A percentile compares a stretch with the other conserved stretches of the same genome.
These are phyloP conservation scores for Halcyon chelicuti DNA, from an alignment of 2,797 vertebrate genomes.

Conservation along the genomic window DNA sequence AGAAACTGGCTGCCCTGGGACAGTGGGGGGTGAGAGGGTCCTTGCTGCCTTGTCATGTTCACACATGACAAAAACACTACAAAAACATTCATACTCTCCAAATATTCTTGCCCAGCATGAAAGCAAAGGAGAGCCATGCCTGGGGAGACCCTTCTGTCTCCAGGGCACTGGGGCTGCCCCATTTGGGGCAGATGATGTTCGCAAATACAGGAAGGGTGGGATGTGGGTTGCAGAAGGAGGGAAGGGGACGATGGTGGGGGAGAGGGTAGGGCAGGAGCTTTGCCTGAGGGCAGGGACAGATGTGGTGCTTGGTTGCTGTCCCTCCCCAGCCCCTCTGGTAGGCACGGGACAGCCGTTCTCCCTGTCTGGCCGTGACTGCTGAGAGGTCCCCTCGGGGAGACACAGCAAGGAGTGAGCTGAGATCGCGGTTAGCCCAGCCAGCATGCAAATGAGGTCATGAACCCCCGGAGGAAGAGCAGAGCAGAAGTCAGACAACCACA, in stretches of 20 bases:
- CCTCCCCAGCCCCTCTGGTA: background rate
- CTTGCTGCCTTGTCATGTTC: background rate
- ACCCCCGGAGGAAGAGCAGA: background rate
- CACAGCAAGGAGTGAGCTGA: accelerated
- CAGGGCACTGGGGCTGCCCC: background rate
- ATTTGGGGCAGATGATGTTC: background rate
- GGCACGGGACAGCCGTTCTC: accelerated
- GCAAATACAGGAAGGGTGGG: accelerated
- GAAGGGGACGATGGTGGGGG: accelerated
- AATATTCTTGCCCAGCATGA: background rate
- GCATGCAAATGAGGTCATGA: background rate
- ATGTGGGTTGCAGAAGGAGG: background rate
- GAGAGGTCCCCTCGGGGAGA: background rate
- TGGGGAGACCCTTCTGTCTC: background rate
- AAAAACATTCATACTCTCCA: background rate
- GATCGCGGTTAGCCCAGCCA: background rate
- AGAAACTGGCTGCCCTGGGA: background rate
- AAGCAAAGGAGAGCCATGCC: background rate
- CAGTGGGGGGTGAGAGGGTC: accelerated
- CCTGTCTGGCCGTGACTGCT: background rate
- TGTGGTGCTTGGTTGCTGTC: background rate
- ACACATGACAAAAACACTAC: background rate
- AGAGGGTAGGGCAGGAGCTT: background rate
- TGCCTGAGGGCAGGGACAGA: background rate
- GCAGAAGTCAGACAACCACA: background rate